Base-by-base conservation (phyloP, 2,888 invertebrate genomes). In the Muschampia plurimacula region DNA sequence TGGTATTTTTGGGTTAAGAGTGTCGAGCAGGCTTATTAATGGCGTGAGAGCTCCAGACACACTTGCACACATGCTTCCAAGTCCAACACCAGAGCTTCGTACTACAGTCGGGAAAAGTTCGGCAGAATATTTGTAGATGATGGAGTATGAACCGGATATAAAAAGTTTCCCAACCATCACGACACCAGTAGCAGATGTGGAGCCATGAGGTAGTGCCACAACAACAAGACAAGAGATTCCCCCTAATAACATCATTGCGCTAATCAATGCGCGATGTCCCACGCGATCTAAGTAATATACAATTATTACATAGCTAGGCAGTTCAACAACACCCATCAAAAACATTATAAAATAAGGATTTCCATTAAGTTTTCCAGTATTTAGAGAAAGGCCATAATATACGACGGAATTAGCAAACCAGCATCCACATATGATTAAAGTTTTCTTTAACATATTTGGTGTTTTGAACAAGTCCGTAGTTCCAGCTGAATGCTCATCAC, bases 371-470 rank as follows among this genome's bases (percentile, higher is more conserved):
- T 96, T 97, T 9, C 97, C 97, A 2, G 97, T 96, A 81, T 97
- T 97, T 39, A 98, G 90, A 0, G 98, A 97, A 1, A 98, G 90
- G 0, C 98, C 98, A 79, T 98, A 98, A 87, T 98, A 98, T 0
- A 97, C 97, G 28, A 98, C 95, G 0, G 98, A 97, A 86, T 97
- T 98, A 15, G 97, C 97, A 82, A 98, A 97, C 98, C 98, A 98
- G 79, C 97, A 97, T 28, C 97, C 95, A 79, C 97, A 97, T 52
- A 98, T 96, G 76, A 97, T 98, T 13, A 98, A 88, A 0, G 97
- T 97, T 86, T 97, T 97, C 81, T 94, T 96, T 28, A 97, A 92
- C 82, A 98, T 90, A 84, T 96, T 97, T 0, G 97, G 97, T 0
- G 97, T 97, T 84, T 95, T 96, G 82, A 98, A 97, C 5, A 98